phyloP scores from a whole-genome alignment of 2,888 invertebrate species.

The Sphaerophoria rueppellii region DNA sequence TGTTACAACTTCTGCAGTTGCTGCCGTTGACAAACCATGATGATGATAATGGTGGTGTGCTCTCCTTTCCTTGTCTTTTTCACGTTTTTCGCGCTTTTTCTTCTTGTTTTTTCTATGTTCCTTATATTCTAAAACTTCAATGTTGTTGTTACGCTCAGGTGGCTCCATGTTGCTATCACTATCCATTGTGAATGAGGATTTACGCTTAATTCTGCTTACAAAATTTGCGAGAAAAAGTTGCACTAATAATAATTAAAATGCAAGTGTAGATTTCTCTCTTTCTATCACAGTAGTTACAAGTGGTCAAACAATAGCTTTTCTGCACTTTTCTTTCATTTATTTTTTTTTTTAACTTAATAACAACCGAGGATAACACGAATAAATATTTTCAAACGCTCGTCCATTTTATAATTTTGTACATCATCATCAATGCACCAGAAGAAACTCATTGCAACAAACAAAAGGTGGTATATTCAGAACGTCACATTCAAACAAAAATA shows the following conservation, averaged over 20 bases:
- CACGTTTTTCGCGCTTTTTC: conserved; percentile 82
- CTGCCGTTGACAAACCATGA: conserved; percentile 68
- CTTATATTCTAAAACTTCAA: conserved; percentile 79
- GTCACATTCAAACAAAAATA: conserved; percentile 35
- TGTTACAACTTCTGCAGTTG: conserved; percentile 67
- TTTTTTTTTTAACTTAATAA: conserved; percentile 53
- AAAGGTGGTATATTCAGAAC: conserved; percentile 49
- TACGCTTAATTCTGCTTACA: conserved; percentile 60
- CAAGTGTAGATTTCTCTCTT: conserved; percentile 47
- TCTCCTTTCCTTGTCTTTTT: conserved; percentile 78
- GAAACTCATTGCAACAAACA: conserved; percentile 57
- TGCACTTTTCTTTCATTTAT: conserved; percentile 10
- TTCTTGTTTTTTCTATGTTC: conserved; percentile 81
- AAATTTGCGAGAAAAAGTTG: conserved; percentile 9
- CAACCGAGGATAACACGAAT: conserved; percentile 64
- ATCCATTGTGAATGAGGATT: conserved; percentile 67
- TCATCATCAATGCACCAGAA: conserved; percentile 36
- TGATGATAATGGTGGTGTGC: conserved; percentile 75
- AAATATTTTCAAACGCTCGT: conserved; percentile 67
- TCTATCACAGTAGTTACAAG: conserved; percentile 57
- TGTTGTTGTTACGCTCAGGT: conserved; percentile 79
- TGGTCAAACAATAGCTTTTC: conserved; percentile 19
- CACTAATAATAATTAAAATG: conserved; percentile 10
- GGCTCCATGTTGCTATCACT: conserved; percentile 76
- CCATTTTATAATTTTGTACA: conserved; percentile 68